Conservation (phyloP, 1,140 invertebrate genomes). For the Brachionus sp. region DNA sequence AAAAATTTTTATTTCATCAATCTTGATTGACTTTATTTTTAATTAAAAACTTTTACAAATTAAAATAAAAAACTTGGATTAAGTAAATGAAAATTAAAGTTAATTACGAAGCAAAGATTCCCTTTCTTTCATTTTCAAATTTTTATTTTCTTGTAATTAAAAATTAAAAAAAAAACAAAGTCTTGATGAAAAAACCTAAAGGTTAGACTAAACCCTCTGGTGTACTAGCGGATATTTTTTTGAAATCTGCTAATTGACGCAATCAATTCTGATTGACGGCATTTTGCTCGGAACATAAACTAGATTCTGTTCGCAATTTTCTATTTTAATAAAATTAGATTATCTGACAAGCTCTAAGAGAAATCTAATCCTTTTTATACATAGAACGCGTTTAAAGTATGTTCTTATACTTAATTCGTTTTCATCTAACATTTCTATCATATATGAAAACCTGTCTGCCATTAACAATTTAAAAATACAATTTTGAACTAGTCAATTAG, state of each 20-base stretch:
- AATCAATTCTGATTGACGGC: not conserved
- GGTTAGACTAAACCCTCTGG: not conserved
- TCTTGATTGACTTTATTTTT: not conserved
- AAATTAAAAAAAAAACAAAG: not conserved
- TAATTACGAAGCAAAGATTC: too few species aligned
- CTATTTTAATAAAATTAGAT: not conserved
- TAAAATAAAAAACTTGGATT: not conserved
- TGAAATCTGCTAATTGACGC: not conserved
- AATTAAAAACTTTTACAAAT: not conserved
- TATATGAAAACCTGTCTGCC: not conserved
- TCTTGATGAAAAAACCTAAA: not conserved
- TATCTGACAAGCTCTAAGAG: not conserved
- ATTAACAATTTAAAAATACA: not conserved
- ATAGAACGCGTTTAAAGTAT: not conserved
- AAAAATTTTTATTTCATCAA: not conserved
- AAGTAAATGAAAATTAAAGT: too few species aligned
- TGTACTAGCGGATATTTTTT: not conserved
- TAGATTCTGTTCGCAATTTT: not conserved
- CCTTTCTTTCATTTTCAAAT: not conserved
- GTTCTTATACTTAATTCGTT: not conserved
- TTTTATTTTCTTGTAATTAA: not conserved
- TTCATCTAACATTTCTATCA: not conserved
- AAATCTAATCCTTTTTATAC: not conserved
- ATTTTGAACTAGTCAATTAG: not conserved
- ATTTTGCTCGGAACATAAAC: not conserved